Percentiles rank a stretch among this genome's conserved stretches.
Conservation (phyloP, 2,888 invertebrate species). For the Limnephilus lunatus region DNA sequence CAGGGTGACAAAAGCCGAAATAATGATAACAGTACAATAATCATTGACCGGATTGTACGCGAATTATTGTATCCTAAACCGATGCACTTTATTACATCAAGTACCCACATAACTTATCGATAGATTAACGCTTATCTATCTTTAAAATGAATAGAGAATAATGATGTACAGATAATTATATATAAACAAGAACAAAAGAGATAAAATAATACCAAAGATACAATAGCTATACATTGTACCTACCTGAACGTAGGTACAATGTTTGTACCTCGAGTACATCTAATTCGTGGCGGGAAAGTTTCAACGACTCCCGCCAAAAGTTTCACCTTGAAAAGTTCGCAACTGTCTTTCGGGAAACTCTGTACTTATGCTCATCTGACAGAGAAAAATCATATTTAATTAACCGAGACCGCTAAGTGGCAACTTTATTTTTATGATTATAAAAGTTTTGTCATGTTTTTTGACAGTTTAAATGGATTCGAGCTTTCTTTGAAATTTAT, state of each 20-base stretch:
- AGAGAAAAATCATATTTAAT: not conserved
- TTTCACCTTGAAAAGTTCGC: slow-evolving; percentile 41
- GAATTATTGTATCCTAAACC: not conserved
- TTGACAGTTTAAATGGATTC: not conserved
- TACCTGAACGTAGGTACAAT: not conserved
- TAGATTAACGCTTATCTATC: no score
- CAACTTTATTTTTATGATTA: not conserved
- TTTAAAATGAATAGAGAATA: no score
- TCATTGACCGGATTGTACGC: not conserved
- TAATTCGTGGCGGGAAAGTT: slow-evolving; percentile 35
- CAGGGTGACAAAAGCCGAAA: not conserved
- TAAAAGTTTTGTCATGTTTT: not conserved
- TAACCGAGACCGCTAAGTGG: not conserved
- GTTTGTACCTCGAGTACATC: not conserved
- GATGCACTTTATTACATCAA: not conserved
- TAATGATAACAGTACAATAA: not conserved
- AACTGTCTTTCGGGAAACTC: slow-evolving; percentile 11
- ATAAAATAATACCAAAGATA: not conserved
- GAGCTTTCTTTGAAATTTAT: not conserved
- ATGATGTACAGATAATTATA: no score
- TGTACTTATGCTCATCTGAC: not conserved
- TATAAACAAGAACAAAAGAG: not conserved
- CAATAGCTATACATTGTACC: no score
- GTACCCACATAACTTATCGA: no score
- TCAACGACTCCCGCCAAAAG: slow-evolving; percentile 36